Conservation (phyloP, 2,888 invertebrate genomes). For the Agrochola lota region DNA sequence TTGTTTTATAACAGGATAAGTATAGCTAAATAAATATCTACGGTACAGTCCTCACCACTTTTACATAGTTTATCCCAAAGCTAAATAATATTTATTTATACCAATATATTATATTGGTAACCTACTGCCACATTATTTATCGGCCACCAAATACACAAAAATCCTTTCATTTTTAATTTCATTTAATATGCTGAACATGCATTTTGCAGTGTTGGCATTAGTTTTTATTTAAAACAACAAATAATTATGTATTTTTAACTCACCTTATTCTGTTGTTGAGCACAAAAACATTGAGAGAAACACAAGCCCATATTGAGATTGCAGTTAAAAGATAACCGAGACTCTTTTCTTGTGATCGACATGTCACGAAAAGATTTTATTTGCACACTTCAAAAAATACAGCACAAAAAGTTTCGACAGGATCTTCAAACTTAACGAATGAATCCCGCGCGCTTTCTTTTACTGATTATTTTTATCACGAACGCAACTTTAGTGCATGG, state of each 20-base stretch:
- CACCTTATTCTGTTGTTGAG: conserved; percentile 72
- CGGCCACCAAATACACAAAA: background rate
- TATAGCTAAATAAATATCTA: background rate
- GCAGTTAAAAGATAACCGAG: conserved; percentile 66
- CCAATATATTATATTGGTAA: no score
- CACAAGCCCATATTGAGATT: conserved; percentile 81
- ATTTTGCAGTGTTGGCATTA: conserved; percentile 29
- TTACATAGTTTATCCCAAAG: background rate
- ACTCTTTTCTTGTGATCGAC: conserved; percentile 68
- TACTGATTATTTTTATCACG: conserved; percentile 32
- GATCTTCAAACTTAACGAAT: conserved; percentile 51
- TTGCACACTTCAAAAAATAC: conserved; percentile 33
- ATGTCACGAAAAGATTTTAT: conserved; percentile 70
- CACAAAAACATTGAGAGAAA: conserved; percentile 78
- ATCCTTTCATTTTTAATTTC: conserved; percentile 22
- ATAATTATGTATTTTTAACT: conserved; percentile 55
- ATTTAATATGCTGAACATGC: background rate
- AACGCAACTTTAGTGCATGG: background rate
- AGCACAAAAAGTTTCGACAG: conserved; percentile 74
- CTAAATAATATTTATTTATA: no score
- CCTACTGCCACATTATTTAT: background rate
- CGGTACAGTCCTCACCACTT: background rate
- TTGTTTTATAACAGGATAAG: background rate
- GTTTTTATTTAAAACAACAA: conserved; percentile 22
- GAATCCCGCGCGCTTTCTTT: conserved; percentile 65